Conservation (phyloP, 2,113 vertebrate species). For the Centropristis striata region DNA sequence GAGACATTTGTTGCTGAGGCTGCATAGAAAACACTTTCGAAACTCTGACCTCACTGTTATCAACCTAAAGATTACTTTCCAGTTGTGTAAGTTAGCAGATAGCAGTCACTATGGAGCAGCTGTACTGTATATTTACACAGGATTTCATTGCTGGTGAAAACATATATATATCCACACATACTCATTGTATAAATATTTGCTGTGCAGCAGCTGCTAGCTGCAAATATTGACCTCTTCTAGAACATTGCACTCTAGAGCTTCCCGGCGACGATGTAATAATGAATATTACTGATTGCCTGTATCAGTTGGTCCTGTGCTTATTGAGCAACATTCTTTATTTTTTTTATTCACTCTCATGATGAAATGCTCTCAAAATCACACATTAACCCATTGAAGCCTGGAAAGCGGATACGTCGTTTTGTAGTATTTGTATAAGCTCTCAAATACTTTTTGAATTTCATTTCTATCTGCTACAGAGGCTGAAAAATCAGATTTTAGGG, state of each 20-base stretch:
- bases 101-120: background rate
- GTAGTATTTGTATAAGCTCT: too few relatives aligned
- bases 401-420: too few relatives aligned
- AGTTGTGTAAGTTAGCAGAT: background rate
- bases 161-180: conserved; percentile 1
- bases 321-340: background rate
- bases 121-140: background rate
- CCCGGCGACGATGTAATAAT: background rate
- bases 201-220: conserved; percentile 42
- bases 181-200: conserved; percentile 54
- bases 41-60: background rate
- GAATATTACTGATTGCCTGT: background rate
- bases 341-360: background rate
- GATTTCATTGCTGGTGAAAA: background rate
- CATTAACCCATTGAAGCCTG: too few relatives aligned
- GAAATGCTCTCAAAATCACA: background rate
- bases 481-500: too few relatives aligned
- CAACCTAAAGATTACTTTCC: background rate
- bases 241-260: background rate
- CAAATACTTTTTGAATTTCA: too few relatives aligned
- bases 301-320: background rate
- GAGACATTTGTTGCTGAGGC: too few relatives aligned
- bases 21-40: too few relatives aligned
- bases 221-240: conserved; percentile 14
- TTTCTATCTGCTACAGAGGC: too few relatives aligned